These are phyloP conservation scores for Coregonus clupeaformis DNA, from an alignment of 2,113 vertebrate species.

Conservation along the genomic window DNA sequence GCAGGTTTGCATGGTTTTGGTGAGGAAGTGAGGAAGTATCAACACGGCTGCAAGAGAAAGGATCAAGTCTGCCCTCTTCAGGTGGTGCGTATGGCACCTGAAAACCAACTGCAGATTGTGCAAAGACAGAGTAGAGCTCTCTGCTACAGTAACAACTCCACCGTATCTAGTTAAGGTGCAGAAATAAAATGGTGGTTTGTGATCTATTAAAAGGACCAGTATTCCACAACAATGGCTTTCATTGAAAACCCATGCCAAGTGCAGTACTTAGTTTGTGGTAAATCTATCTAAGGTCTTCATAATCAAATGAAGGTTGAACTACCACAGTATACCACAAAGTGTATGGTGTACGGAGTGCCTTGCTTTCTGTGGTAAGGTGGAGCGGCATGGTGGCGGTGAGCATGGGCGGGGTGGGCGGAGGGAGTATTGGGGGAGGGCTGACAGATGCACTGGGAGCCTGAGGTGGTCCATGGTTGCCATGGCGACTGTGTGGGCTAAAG, in stretches of 20 bases:
- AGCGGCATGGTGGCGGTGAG: constrained; percentile 35
- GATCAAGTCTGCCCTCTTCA: constrained; percentile 66
- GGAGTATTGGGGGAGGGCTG: constrained; percentile 31
- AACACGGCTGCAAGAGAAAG: constrained; percentile 26
- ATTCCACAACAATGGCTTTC: no score
- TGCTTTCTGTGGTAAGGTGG: background rate
- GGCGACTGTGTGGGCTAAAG: constrained; percentile 72
- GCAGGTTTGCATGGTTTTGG: constrained; percentile 50
- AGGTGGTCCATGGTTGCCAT: constrained; percentile 77
- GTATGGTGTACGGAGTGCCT: background rate
- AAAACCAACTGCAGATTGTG: background rate
- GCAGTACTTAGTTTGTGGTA: no score
- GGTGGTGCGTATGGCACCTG: constrained; percentile 23
- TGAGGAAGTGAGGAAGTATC: constrained; percentile 33
- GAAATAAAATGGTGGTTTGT: constrained; percentile 27
- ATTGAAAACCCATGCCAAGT: no score
- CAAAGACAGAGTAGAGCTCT: no score
- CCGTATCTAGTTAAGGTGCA: constrained; percentile 1
- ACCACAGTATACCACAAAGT: no score
- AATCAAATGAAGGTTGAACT: no score
- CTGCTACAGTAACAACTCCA: background rate
- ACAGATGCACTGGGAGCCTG: constrained; percentile 62
- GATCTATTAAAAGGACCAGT: constrained; percentile 1
- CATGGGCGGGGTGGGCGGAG: constrained; percentile 47
- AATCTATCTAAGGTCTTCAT: no score